Percentiles rank a stretch among this genome's conserved stretches.
These are phyloP conservation scores for Rousettus leschenaultii DNA, from an alignment of 2,113 vertebrate species.

Conservation along the genomic window DNA sequence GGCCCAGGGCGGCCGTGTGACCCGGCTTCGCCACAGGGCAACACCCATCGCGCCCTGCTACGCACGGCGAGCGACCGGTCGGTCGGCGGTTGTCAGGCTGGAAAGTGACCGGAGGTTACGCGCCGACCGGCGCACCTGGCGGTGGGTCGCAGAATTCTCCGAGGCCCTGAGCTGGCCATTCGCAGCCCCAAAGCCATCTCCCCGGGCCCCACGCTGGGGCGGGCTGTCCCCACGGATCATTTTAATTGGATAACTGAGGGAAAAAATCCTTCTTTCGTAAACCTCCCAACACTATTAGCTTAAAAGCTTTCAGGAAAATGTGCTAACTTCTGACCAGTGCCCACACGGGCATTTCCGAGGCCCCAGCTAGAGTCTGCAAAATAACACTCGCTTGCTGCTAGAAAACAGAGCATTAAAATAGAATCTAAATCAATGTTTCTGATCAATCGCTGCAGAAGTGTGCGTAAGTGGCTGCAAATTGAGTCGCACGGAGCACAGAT, in stretches of 20 bases:
- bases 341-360: not conserved
- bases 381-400: not conserved
- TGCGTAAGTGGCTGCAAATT: not conserved
- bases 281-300: not conserved
- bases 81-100: not conserved
- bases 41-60: accelerated
- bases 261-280: not conserved
- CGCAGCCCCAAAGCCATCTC: not conserved
- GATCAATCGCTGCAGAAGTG: conserved; percentile 39
- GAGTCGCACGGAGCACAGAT: not conserved
- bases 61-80: not conserved
- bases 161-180: not conserved
- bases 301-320: not conserved
- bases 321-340: conserved; percentile 12
- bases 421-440: conserved; percentile 46
- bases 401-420: conserved; percentile 41
- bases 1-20: accelerated
- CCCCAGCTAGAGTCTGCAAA: not conserved
- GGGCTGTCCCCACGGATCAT: not conserved
- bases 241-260: not conserved
- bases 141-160: not conserved
- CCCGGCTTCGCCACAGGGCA: not conserved
- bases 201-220: not conserved
- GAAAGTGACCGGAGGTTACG: not conserved
- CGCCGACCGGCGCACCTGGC: not conserved